Conservation (phyloP, 1,140 invertebrate species). For the Pogonomyrmex barbatus region DNA sequence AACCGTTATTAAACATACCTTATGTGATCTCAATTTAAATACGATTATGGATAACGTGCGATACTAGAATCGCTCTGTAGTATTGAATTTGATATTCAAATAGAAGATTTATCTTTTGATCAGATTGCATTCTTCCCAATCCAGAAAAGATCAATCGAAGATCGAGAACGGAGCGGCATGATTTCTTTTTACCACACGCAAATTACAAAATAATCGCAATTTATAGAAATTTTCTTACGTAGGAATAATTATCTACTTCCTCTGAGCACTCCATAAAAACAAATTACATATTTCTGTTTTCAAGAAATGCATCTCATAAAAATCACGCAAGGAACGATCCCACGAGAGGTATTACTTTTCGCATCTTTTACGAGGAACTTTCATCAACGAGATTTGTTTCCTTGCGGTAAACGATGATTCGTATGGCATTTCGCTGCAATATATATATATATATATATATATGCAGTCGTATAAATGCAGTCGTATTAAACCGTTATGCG, state of each 20-base stretch:
- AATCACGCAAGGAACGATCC: slow-evolving; percentile 22
- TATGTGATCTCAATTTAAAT: slow-evolving; percentile 86
- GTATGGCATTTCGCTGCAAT: slow-evolving; percentile 38
- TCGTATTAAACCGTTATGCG: slow-evolving; percentile 54
- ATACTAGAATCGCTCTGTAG: slow-evolving; percentile 65
- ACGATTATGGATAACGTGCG: slow-evolving; percentile 85
- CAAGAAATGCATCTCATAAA: slow-evolving; percentile 41
- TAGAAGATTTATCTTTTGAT: slow-evolving; percentile 78
- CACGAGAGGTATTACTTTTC: slow-evolving; percentile 40
- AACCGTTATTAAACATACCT: slow-evolving; percentile 83
- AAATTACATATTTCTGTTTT: slow-evolving; percentile 28
- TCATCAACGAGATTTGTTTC: slow-evolving; percentile 60
- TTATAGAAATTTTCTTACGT: neutral
- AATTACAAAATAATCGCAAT: neutral
- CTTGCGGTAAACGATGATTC: slow-evolving; percentile 50
- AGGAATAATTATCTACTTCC: slow-evolving; percentile 26
- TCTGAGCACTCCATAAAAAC: neutral
- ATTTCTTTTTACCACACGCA: neutral
- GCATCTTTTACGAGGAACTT: slow-evolving; percentile 53
- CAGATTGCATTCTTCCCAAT: slow-evolving; percentile 30
- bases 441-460: slow-evolving; percentile 41
- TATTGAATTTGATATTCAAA: slow-evolving; percentile 86
- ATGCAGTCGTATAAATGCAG: slow-evolving; percentile 34
- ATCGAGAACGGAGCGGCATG: slow-evolving; percentile 43
- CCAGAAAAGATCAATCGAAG: slow-evolving; percentile 70